Percentiles rank a stretch among this genome's conserved stretches.
Conservation (phyloP, 2,888 invertebrate species). For the Agrenia bidenticulata region DNA sequence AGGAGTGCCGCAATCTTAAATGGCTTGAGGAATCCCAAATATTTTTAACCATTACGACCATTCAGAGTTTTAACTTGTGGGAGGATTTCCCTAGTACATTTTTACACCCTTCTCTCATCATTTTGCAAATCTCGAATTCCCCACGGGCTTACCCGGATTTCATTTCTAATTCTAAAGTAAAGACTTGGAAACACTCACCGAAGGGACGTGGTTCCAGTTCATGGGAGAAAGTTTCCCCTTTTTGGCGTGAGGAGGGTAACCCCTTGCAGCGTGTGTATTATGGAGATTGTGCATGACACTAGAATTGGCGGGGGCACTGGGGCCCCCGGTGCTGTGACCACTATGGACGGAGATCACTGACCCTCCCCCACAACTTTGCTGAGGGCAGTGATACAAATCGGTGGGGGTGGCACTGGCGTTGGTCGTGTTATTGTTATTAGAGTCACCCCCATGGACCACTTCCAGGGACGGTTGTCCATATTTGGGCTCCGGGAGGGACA, state of each 20-base stretch:
- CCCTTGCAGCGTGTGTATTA: neutral
- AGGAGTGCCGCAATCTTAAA: constrained; percentile 5
- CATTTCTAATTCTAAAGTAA: too few relatives aligned
- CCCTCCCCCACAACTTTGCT: neutral
- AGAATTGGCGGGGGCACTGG: neutral
- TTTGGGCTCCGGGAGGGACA: constrained; percentile 8
- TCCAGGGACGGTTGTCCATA: constrained; percentile 4
- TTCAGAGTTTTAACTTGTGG: constrained; percentile 2
- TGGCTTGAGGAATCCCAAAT: constrained; percentile 8
- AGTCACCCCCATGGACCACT: constrained; percentile 1
- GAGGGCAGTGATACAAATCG: constrained; percentile 7
- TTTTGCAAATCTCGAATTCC: too few relatives aligned
- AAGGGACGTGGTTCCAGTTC: constrained; percentile 50
- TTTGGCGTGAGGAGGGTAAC: constrained; percentile 27
- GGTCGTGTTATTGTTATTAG: constrained; percentile 15
- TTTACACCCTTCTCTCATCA: too few relatives aligned
- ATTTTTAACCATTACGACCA: too few relatives aligned
- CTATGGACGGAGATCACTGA: neutral
- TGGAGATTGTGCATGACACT: neutral
- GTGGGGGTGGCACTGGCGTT: neutral
- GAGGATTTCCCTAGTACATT: neutral
- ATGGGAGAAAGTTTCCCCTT: constrained; percentile 38
- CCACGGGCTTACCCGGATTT: too few relatives aligned
- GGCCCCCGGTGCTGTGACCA: neutral
- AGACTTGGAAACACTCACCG: constrained; percentile 47